Evolutionary conservation across 1,140 invertebrate genomes (phyloP).

Genomic region (Heliconius eleuchia): DNA sequence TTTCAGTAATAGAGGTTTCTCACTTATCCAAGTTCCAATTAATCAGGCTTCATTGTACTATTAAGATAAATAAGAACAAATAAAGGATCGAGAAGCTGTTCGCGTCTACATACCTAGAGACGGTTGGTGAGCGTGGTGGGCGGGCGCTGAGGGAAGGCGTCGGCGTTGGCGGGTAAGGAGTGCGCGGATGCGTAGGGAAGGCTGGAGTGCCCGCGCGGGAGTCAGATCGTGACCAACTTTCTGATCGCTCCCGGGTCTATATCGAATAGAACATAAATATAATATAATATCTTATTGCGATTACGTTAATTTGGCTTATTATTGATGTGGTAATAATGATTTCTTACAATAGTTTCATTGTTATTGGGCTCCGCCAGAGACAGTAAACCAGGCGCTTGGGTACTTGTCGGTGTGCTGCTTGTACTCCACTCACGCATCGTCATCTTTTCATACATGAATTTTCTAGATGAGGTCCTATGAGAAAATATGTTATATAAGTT

Average conservation of each 20-base stretch:
- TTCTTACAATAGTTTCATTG: slow-evolving; percentile 61
- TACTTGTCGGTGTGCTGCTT: slow-evolving; percentile 64
- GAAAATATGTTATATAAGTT: neutral
- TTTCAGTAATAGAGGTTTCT: too few relatives aligned
- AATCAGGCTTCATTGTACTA: too few relatives aligned
- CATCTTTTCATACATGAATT: slow-evolving; percentile 81
- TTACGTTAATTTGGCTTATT: too few relatives aligned
- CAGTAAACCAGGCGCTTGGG: slow-evolving; percentile 67
- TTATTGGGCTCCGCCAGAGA: slow-evolving; percentile 67
- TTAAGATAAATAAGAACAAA: neutral
- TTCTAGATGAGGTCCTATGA: slow-evolving; percentile 83
- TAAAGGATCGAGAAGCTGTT: neutral
- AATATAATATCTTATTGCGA: neutral
- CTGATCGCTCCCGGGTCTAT: slow-evolving; percentile 82
- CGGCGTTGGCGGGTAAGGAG: slow-evolving; percentile 88
- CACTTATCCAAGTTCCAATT: too few relatives aligned
- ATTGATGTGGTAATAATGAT: neutral
- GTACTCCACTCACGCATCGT: slow-evolving; percentile 79
- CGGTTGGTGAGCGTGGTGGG: slow-evolving; percentile 63
- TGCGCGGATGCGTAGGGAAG: slow-evolving; percentile 94
- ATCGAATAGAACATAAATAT: neutral
- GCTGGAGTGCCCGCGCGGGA: slow-evolving; percentile 92
- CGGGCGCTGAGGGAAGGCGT: slow-evolving; percentile 50
- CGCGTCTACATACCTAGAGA: slow-evolving; percentile 55
- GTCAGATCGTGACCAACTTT: slow-evolving; percentile 82